Evolutionary conservation across 2,113 vertebrate genomes (phyloP), one percentile per base, ranked within the genome.

Genomic region (Pygoscelis adeliae): DNA sequence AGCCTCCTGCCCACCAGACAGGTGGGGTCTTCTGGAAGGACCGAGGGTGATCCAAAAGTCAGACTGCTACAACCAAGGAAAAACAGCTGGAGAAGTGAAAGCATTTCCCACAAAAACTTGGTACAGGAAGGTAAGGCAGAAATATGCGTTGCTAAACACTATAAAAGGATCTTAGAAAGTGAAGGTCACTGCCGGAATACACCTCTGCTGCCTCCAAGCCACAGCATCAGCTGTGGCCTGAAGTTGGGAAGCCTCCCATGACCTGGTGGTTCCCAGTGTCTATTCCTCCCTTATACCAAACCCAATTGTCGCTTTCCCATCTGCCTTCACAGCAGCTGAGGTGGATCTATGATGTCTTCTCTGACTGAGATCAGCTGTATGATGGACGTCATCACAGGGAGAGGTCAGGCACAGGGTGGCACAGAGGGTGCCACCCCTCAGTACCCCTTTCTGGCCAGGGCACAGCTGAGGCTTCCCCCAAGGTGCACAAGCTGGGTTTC

Each of bases 81-180:
- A 59, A 69, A 10, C 5, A 34, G 4, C 6, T 49, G 50, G 7
- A 59, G 9, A 65, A 72, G 13, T 23, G 26, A 62, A 58, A 58
- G 6, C 25, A 10, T 53, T 88, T 90, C 30, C n/a, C 34, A 3
- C 25, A 66, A 30, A 84, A 88, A 19, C 6, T 40, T 40, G 8
- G 46, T 65, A 42, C 18, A 80, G n/a, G 40, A 71, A 80, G 1
- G 2, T 26, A 25, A 46, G 21, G 30, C 7, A 34, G 56, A 82
- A 70, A 32, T 18, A 38, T 0, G 0, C 3, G 1, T 42, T 42
- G 50, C 29, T 79, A 38, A 74, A 53, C 13, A 13, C 19, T 56
- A 10, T 23, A n/a, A 66, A 88, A 55, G 5, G 5, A 46, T 44
- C 36, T 71, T 80, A 11, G 56, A 44, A 88, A 69, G 23, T 21